phyloP scores from a whole-genome alignment of 2,113 vertebrate species.

The Podiceps cristatus region DNA sequence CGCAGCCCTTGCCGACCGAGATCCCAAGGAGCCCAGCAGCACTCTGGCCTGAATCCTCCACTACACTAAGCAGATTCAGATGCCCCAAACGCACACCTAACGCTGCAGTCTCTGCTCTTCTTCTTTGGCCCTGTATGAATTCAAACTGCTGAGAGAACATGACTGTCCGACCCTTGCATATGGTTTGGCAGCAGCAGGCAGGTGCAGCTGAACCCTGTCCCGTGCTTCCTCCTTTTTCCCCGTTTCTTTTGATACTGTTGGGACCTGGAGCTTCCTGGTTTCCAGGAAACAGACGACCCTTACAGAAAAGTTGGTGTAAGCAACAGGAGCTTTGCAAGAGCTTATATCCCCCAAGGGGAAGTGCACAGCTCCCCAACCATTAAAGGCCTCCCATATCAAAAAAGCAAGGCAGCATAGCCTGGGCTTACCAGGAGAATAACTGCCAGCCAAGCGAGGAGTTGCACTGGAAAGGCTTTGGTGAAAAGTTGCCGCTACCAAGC shows the following conservation, averaged over 20 bases:
- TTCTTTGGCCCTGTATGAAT: not conserved
- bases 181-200: not conserved
- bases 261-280: not conserved
- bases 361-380: not conserved
- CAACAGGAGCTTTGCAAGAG: not conserved
- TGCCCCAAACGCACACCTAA: not conserved
- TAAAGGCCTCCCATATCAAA: not conserved
- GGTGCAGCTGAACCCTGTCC: not conserved
- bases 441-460: fast-evolving
- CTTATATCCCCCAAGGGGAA: not conserved
- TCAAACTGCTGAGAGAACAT: fast-evolving
- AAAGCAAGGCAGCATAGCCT: not conserved
- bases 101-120: not conserved
- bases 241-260: not conserved
- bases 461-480: not conserved
- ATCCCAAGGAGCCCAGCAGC: not conserved
- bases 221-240: fast-evolving
- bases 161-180: fast-evolving
- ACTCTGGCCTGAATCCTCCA: not conserved
- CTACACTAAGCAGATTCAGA: not conserved
- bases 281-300: not conserved
- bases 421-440: not conserved
- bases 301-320: not conserved
- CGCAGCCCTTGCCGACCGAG: not conserved
- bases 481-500: not conserved